A percentile compares a stretch with the other conserved stretches of the same genome.
phyloP scores from a whole-genome alignment of 1,140 invertebrate genomes.

The Drosophila equinoxialis region DNA sequence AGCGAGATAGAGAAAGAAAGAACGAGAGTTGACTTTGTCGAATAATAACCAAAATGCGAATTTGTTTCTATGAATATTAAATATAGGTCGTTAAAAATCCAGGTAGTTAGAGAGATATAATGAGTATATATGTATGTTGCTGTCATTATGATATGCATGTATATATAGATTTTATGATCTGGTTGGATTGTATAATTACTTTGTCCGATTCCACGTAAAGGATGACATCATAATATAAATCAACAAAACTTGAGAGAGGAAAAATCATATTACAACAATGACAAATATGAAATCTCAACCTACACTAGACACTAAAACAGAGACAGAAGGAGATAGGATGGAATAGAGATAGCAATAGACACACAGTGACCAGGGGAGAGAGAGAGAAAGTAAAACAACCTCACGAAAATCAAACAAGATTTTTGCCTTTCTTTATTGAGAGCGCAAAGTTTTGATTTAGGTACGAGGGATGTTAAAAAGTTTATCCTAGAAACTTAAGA shows the following conservation, averaged over 20 bases:
- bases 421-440: background rate
- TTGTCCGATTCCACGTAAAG: slow-evolving; percentile 39
- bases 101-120: background rate
- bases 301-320: slow-evolving; percentile 24
- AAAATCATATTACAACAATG: slow-evolving; percentile 29
- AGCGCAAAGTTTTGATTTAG: background rate
- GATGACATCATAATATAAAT: slow-evolving; percentile 54
- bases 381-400: background rate
- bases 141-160: slow-evolving; percentile 19
- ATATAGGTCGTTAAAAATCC: background rate
- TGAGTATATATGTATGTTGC: slow-evolving; percentile 14
- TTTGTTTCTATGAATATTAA: too few relatives aligned
- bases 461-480: background rate
- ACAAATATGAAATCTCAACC: slow-evolving; percentile 39
- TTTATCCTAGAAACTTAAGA: background rate
- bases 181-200: slow-evolving; percentile 55
- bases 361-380: background rate
- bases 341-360: background rate
- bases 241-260: slow-evolving; percentile 29
- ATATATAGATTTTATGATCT: slow-evolving; percentile 19
- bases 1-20: background rate
- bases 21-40: too few relatives aligned
- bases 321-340: slow-evolving; percentile 8
- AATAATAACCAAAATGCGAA: slow-evolving; percentile 20
- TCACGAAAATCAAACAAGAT: background rate